Conservation (phyloP, 2,113 vertebrate species). For the Salvelinus alpinus region DNA sequence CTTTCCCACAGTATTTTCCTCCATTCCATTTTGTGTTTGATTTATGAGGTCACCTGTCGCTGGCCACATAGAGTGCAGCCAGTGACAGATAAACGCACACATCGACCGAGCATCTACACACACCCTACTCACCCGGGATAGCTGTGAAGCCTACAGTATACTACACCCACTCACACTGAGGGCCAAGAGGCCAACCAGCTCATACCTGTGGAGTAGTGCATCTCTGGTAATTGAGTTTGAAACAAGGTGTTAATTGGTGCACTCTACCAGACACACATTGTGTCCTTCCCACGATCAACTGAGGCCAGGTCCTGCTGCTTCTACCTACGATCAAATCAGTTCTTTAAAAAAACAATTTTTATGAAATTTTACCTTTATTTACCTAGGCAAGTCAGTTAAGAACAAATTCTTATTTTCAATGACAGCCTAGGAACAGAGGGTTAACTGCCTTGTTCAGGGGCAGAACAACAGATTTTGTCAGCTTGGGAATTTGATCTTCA, state of each 20-base stretch:
- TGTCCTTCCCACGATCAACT: neutral
- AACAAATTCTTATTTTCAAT: too few relatives aligned
- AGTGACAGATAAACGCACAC: neutral
- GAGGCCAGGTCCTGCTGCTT: neutral
- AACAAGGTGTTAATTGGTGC: neutral
- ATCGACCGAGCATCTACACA: neutral
- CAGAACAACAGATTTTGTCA: too few relatives aligned
- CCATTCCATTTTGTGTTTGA: neutral
- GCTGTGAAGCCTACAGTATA: too few relatives aligned
- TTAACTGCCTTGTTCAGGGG: too few relatives aligned
- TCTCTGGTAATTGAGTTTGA: constrained; percentile 10
- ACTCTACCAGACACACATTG: neutral
- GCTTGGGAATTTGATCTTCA: too few relatives aligned
- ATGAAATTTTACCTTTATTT: neutral
- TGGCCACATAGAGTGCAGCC: neutral
- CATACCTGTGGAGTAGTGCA: neutral
- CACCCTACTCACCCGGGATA: neutral
- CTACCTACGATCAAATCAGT: too few relatives aligned
- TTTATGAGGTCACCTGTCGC: neutral
- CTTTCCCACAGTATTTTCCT: neutral
- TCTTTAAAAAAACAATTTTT: neutral
- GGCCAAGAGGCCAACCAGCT: too few relatives aligned
- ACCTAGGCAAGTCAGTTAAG: neutral
- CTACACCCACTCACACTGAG: neutral
- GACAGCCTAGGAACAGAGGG: too few relatives aligned